Evolutionary conservation across 2,888 invertebrate species (phyloP), one percentile per base, ranked within the genome.

Genomic region (Perdita meconis): DNA sequence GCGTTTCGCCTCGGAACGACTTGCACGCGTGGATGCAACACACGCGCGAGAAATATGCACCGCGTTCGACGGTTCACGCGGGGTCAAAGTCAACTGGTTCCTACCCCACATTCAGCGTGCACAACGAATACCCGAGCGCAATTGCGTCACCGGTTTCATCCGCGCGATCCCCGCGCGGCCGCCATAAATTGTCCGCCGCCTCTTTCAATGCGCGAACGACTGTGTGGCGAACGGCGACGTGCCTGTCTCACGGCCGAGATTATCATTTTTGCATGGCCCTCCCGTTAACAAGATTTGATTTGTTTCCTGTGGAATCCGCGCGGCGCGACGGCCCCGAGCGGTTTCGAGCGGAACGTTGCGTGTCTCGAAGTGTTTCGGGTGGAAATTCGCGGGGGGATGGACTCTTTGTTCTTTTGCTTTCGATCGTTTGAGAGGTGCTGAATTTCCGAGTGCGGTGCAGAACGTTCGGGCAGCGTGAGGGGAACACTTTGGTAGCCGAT

Each of bases 41-140:
- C 64, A 47, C 72, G 30, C 65, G 26, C 56, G 42, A 19, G 30
- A 51, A 30, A 63, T 55, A 42, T 67, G 65, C 68, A 68, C 36
- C 38, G n/a, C 44, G 60, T 56, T 53, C 63, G 50, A 56, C 59
- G 76, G 81, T 83, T 84, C 84, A 84, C 70, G 76, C 13, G 75
- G 74, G 84, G 83, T 86, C 84, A 86, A 86, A 85, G 84, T 81
- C 86, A 86, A 82, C 70, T 70, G 77, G 67, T 70, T 56, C 24
- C 76, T 68, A 80, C 63, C 68, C 74, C 68, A 63, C 71, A 74
- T 81, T 81, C 74, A 69, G 51, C 66, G 51, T 34, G 65, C 68
- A n/a, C n/a, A 57, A 59, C 68, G 50, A 65, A 76, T 76, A 38
- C 61, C 53, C 44, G 42, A 51, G 55, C 19, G 65, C 60, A 51